Base-by-base conservation (phyloP, 2,113 vertebrate genomes). In the Mastomys coucha region DNA sequence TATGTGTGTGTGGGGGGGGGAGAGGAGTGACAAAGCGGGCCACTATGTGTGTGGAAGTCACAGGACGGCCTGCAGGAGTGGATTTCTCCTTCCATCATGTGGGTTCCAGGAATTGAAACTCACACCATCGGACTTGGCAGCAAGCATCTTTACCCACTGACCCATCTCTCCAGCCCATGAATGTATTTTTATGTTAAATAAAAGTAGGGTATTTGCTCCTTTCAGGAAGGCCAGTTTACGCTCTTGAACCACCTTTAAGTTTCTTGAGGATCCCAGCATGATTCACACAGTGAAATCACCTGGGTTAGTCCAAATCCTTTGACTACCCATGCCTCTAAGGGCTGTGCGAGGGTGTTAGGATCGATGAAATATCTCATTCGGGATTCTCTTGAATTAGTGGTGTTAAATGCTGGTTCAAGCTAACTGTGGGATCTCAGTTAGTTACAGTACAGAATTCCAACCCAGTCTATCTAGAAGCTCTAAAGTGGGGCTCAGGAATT, bases 391-490 rank as follows among this genome's bases (percentile, higher is more conserved):
- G 45, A 51, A 78, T 95, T 80, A 81, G 51, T 63, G 26, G 45
- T 45, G 91, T 84, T 60, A 88, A 96, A 77, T 33, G 11, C 72
- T 86, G 5, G 3, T 49, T 94, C 31, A 78, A 94, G 67, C 13
- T 42, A 39, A 89, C 36, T 60, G 36, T 19, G 84, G 78, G 60
- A 89, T 91, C n/a, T 65, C 72, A 86, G 12, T 73, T 45, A 89
- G 72, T 91, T 93, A 91, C 73, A 60, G 22, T 73, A 82, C 31
- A 94, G n/a, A 86, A 81, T 96, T 67, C 36, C 73, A 53, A 86
- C 36, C 60, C 51, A 77, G 28, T 94, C 70, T 80, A 77, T 69
- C 9, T 76, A 92, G 51, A 77, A 65, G 56, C 73, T 95, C 42
- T 89, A 45, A 53, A 53, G 13, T 36, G 26, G 51, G 53, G 51